phyloP scores from a whole-genome alignment of 2,888 invertebrate genomes.

The Mellilla xanthometata region DNA sequence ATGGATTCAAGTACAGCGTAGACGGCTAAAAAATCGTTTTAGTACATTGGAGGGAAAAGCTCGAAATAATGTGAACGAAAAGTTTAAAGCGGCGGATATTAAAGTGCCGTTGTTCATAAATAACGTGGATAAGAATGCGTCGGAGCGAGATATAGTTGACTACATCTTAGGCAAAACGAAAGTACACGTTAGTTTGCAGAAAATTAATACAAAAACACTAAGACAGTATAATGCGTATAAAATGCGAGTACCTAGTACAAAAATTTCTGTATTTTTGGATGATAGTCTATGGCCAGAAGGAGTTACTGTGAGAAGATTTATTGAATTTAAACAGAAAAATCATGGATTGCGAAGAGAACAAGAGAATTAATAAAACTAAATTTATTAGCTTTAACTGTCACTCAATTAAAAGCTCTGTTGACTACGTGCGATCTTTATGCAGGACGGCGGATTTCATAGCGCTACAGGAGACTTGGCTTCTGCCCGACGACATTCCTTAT shows the following conservation, averaged over 20 bases:
- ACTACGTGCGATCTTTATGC: conserved; percentile 26
- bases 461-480: conserved; percentile 33
- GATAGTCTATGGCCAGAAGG: conserved; percentile 33
- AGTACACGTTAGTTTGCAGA: conserved; percentile 12
- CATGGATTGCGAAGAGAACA: neutral
- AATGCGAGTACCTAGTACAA: conserved; percentile 26
- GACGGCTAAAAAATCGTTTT: no score
- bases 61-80: neutral
- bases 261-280: conserved; percentile 23
- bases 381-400: conserved; percentile 34
- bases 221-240: conserved; percentile 27
- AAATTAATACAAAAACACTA: conserved; percentile 20
- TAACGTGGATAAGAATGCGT: neutral
- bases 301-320: conserved; percentile 26
- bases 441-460: conserved; percentile 23
- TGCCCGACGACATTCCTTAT: conserved; percentile 29
- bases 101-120: neutral
- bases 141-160: conserved; percentile 8
- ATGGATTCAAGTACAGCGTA: neutral
- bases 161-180: conserved; percentile 6
- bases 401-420: conserved; percentile 26
- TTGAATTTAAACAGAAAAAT: conserved; percentile 14
- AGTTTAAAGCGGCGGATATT: neutral
- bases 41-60: no score
- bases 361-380: neutral